Evolutionary conservation across 2,888 invertebrate species (phyloP).

Genomic region (Epiblema foenella): DNA sequence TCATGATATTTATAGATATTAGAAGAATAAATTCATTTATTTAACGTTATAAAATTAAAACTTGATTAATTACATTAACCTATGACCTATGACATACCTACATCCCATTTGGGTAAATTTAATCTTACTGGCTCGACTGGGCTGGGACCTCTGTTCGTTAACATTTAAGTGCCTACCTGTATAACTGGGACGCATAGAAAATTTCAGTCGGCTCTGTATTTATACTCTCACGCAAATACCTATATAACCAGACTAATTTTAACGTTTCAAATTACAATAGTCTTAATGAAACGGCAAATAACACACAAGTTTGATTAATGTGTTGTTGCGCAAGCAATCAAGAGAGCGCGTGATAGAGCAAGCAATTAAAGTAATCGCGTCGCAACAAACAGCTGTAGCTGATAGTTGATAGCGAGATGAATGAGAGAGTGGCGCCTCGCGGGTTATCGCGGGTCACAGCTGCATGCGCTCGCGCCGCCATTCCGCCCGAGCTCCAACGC

Average conservation of each 20-base stretch:
- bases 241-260: conserved; percentile 14
- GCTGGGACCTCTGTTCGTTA: not conserved
- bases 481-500: conserved; percentile 18
- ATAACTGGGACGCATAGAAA: not conserved
- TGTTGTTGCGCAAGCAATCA: conserved; percentile 56
- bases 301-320: conserved; percentile 41
- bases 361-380: conserved; percentile 73
- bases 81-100: not conserved
- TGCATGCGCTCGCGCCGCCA: conserved; percentile 24
- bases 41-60: no score
- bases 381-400: conserved; percentile 65
- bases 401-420: conserved; percentile 44
- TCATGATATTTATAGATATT: no score
- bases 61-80: no score
- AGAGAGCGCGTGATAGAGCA: conserved; percentile 56
- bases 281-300: conserved; percentile 37
- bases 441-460: conserved; percentile 76
- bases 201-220: not conserved
- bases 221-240: not conserved
- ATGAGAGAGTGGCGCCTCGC: conserved; percentile 70
- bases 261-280: conserved; percentile 35
- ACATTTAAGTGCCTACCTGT: not conserved
- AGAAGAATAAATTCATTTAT: no score
- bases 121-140: not conserved
- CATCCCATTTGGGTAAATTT: not conserved